phyloP scores from a whole-genome alignment of 2,888 invertebrate species.

The Aspidiotus rigidus region DNA sequence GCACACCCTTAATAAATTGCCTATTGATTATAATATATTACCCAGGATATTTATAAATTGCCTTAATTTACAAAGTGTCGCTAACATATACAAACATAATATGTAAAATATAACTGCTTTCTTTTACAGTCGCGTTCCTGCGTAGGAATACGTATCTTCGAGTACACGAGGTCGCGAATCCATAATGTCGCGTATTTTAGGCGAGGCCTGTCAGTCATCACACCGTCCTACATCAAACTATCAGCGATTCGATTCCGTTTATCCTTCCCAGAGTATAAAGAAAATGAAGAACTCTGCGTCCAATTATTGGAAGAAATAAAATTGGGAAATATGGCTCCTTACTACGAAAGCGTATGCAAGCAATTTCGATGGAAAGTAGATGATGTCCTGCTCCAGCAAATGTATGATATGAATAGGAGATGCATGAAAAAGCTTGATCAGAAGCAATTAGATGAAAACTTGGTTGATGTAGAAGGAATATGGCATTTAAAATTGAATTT shows the following conservation, averaged over 20 bases:
- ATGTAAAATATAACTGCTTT: no score
- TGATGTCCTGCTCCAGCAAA: conserved; percentile 44
- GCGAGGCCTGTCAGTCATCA: no score
- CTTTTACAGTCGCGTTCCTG: no score
- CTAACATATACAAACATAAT: no score
- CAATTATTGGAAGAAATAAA: conserved; percentile 59
- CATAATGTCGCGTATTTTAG: no score
- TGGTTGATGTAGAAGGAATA: conserved; percentile 46
- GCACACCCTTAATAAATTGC: no score
- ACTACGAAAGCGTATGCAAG: conserved; percentile 79
- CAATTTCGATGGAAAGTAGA: conserved; percentile 68
- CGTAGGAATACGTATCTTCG: no score
- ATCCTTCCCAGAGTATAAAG: conserved; percentile 65
- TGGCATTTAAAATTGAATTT: conserved; percentile 48
- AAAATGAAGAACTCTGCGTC: conserved; percentile 57
- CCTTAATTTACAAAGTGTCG: no score
- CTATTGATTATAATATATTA: no score
- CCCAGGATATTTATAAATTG: no score
- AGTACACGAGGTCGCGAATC: no score
- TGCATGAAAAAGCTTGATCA: conserved; percentile 69
- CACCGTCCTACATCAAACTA: conserved; percentile 60
- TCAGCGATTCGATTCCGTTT: conserved; percentile 82
- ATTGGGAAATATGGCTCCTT: conserved; percentile 82
- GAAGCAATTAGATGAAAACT: conserved; percentile 84
- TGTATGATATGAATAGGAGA: conserved; percentile 63